Percentiles rank a stretch among this genome's conserved stretches.
Evolutionary conservation across 2,797 vertebrate genomes (phyloP).

Genomic region (Rhynchotus rufescens): DNA sequence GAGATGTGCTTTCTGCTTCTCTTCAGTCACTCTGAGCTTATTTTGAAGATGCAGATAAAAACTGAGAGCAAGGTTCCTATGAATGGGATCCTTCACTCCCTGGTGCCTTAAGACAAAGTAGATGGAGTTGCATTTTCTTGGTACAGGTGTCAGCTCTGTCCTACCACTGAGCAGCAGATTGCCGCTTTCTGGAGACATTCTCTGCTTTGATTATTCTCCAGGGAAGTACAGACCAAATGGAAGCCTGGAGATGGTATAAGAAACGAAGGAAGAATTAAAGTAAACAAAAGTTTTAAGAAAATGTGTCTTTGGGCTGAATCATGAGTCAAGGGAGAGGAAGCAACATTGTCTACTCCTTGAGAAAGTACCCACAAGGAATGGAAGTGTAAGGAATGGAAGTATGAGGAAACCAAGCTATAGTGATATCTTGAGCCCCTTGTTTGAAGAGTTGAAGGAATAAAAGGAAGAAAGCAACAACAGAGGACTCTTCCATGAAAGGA

Average conservation of each 20-base stretch:
- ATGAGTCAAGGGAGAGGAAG: not conserved
- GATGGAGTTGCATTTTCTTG: not conserved
- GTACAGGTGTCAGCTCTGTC: not conserved
- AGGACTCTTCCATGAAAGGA: not conserved
- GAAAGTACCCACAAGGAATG: not conserved
- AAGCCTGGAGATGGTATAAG: not conserved
- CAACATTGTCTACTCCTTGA: not conserved
- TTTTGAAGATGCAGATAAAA: not conserved
- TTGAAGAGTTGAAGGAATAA: not conserved
- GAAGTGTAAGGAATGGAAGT: not conserved
- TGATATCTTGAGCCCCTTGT: rapidly evolving
- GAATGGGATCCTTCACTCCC: not conserved
- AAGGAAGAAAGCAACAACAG: not conserved
- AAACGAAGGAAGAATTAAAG: not conserved
- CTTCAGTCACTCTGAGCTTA: not conserved
- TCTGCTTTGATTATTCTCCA: not conserved
- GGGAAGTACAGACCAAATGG: not conserved
- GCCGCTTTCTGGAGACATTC: not conserved
- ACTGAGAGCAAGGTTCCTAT: not conserved
- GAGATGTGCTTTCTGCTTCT: not conserved
- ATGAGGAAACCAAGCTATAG: not conserved
- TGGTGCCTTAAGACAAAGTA: not conserved
- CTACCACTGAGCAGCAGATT: not conserved
- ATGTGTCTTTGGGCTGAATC: not conserved
- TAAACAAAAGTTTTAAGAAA: not conserved